Base-by-base conservation (phyloP, 35 echinoderm and acorn worm species). In the Lytechinus variegatus region DNA sequence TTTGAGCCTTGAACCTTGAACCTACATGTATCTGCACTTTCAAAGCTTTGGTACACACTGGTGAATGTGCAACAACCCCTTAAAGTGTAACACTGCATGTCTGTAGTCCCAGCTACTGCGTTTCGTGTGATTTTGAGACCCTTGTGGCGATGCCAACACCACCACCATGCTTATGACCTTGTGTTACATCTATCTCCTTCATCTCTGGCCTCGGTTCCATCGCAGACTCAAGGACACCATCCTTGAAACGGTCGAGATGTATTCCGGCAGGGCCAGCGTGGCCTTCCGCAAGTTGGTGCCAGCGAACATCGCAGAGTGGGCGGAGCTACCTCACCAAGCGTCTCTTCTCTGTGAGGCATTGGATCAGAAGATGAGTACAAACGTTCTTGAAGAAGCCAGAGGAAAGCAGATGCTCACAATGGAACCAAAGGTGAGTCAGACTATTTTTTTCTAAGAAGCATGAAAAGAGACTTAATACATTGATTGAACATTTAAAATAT, bases 321-420 rank as follows among this genome's bases (percentile, higher is more conserved):
- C 58, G 86, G 95, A 55, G 56, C 92, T 94, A 33, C 53, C 56
- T 87, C 61, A 51, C 92, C 92, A 89, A 56, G 97, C 92, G 29
- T 97, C 97, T 9, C 79, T 52, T 14, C 94, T 97, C 16, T 97
- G 97, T 89, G 97, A 97, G 56, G 55, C 53, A 8, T 44, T 72
- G 60, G 56, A 94, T 6, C 51, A 54, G 21, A 27, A 87, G 14
- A 27, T 97, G 86, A 87, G 90, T 33, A 89, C 94, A 16, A 52
- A 90, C 27, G 87, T 96, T 16, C 60, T 97, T 0, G 54, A 94
- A n/a, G 97, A 97, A 92, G 95, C 87, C 86, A 94, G 97, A 57
- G 95, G 97, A 8, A 97, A 97, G 55, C 97, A 97, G 97, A 96
- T 97, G 91, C 86, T 97, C 27, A 91, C 72, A 14, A 89, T 97